A percentile compares a stretch with the other conserved stretches of the same genome.
Evolutionary conservation across 1,140 invertebrate species (phyloP).

Genomic region (Leptopilina clavipes): DNA sequence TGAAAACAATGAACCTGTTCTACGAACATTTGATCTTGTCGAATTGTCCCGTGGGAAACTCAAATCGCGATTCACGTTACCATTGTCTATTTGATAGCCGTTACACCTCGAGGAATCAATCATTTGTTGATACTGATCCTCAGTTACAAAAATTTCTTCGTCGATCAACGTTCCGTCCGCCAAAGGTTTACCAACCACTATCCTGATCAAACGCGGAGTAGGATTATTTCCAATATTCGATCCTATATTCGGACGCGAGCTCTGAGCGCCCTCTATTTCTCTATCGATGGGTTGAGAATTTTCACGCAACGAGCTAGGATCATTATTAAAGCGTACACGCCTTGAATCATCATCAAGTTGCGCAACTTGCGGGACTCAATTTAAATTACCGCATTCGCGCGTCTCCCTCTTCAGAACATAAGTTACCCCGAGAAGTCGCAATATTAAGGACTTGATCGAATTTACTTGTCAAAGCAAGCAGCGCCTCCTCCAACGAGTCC

Average conservation of each 20-base stretch:
- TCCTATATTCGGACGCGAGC: neutral
- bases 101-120: neutral
- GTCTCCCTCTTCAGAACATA: neutral
- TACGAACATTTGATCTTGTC: no score
- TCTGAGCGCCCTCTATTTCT: no score
- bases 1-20: no score
- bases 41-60: no score
- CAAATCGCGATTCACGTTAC: no score
- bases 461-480: neutral
- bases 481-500: neutral
- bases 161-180: neutral
- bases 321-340: neutral
- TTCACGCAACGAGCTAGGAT: neutral
- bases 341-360: neutral
- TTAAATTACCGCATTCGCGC: neutral
- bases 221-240: neutral
- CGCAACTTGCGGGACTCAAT: no score
- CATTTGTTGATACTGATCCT: neutral
- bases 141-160: neutral
- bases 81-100: no score
- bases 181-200: neutral
- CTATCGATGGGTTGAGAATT: neutral
- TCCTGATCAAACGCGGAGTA: neutral
- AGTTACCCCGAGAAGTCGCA: neutral
- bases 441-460: neutral